These are phyloP conservation scores for Bursaphelenchus mucronatus DNA, from an alignment of 1,140 invertebrate species.

Conservation along the genomic window DNA sequence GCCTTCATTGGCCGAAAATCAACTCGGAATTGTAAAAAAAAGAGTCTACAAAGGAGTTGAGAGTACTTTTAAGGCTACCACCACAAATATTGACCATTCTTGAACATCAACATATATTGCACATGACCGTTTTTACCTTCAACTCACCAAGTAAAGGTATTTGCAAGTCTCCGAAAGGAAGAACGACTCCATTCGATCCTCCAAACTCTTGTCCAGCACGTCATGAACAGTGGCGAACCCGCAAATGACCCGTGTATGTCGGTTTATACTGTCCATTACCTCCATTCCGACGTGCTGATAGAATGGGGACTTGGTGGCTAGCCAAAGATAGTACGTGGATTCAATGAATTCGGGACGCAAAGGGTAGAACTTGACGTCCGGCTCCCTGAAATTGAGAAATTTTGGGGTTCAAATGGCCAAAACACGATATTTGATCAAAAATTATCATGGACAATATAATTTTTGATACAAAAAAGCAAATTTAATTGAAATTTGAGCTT, in stretches of 20 bases:
- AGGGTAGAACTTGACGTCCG: constrained; percentile 71
- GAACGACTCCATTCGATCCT: constrained; percentile 98
- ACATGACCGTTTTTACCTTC: too few species aligned
- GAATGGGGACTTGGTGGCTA: constrained; percentile 71
- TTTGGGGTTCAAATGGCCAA: neutral
- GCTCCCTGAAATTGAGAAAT: constrained; percentile 53
- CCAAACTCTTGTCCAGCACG: constrained; percentile 84
- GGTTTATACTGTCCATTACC: constrained; percentile 68
- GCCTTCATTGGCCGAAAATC: too few species aligned
- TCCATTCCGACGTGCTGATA: constrained; percentile 71
- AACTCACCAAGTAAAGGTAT: constrained; percentile 77
- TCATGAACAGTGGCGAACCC: constrained; percentile 72
- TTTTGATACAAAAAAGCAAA: constrained; percentile 1
- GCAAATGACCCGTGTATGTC: constrained; percentile 67
- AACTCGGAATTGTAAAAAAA: too few species aligned
- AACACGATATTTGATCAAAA: constrained; percentile 17
- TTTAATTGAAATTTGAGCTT: constrained; percentile 21
- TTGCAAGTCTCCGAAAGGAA: constrained; percentile 97
- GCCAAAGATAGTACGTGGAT: constrained; percentile 71
- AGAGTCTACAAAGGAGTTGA: too few species aligned
- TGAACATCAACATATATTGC: too few species aligned
- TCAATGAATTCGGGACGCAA: constrained; percentile 70
- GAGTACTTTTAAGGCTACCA: too few species aligned
- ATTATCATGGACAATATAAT: too few species aligned
- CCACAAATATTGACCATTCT: too few species aligned